Percentiles rank a stretch among this genome's conserved stretches.
phyloP scores from a whole-genome alignment of 1,140 invertebrate genomes.

The Heliconius nattereri region DNA sequence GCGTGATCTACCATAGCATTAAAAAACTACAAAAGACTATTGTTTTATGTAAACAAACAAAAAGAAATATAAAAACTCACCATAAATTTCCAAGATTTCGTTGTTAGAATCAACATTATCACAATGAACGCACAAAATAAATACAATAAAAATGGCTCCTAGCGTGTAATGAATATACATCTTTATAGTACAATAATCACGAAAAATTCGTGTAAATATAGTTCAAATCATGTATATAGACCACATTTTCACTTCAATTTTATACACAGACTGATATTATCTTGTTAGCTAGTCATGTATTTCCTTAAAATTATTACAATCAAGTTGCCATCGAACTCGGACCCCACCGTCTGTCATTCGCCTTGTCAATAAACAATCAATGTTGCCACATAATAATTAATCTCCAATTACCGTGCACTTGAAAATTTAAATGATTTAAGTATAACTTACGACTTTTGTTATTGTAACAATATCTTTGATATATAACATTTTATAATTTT shows the following conservation, averaged over 20 bases:
- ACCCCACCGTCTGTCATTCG: conserved; percentile 77
- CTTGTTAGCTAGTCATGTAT: conserved; percentile 65
- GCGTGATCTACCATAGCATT: conserved; percentile 27
- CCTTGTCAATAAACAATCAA: conserved; percentile 78
- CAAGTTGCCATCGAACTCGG: conserved; percentile 68
- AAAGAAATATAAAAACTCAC: conserved; percentile 51
- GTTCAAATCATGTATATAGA: conserved; percentile 65
- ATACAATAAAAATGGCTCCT: conserved; percentile 81
- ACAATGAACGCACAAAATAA: conserved; percentile 81
- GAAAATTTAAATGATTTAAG: no score
- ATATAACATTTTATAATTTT: no score
- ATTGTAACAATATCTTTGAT: no score
- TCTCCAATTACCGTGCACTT: not conserved
- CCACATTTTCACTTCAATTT: conserved; percentile 72
- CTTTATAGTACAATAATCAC: conserved; percentile 65
- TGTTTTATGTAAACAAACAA: conserved; percentile 5
- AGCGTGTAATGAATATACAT: conserved; percentile 75
- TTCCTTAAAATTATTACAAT: conserved; percentile 65
- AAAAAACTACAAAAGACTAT: not conserved
- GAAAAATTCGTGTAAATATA: conserved; percentile 53
- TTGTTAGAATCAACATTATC: conserved; percentile 76
- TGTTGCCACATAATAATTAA: conserved; percentile 50
- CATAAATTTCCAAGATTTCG: conserved; percentile 75
- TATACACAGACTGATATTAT: conserved; percentile 62
- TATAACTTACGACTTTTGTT: no score